These are phyloP conservation scores for Beroe forskalii DNA, from an alignment of 37 sponge, comb jelly and placozoan species.

Conservation along the genomic window DNA sequence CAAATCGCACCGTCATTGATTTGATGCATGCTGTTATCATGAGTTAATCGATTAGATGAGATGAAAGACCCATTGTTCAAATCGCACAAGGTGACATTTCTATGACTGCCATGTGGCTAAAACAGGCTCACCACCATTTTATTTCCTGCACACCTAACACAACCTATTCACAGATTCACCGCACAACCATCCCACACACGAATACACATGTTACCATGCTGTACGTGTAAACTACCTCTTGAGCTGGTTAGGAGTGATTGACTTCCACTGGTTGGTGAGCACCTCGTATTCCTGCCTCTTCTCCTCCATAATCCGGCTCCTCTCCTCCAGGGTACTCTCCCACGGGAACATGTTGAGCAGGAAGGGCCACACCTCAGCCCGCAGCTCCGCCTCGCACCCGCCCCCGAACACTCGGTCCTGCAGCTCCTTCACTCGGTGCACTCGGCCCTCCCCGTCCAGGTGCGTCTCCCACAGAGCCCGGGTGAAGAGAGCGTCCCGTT, in stretches of 20 bases:
- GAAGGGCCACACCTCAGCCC: slow-evolving; percentile 89
- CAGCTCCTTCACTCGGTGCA: slow-evolving; percentile 14
- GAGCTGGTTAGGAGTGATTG: slow-evolving; percentile 73
- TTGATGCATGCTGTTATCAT: too few relatives aligned
- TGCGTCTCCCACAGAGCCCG: slow-evolving; percentile 32
- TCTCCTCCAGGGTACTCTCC: slow-evolving; percentile 72
- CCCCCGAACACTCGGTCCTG: slow-evolving; percentile 14
- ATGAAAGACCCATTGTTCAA: too few relatives aligned
- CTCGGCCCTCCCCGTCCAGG: background rate
- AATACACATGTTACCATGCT: background rate
- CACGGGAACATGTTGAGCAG: slow-evolving; percentile 76
- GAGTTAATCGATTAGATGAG: too few relatives aligned
- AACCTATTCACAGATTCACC: too few relatives aligned
- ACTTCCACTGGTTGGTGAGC: slow-evolving; percentile 85
- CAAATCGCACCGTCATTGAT: too few relatives aligned
- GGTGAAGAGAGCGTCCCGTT: background rate
- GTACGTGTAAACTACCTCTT: too few relatives aligned
- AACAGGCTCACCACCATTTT: too few relatives aligned
- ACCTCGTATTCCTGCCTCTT: slow-evolving; percentile 77
- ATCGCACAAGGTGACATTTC: too few relatives aligned
- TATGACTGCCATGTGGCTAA: too few relatives aligned
- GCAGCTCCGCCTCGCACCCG: slow-evolving; percentile 72
- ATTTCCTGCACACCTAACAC: too few relatives aligned
- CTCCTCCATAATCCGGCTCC: slow-evolving; percentile 70
- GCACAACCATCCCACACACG: too few relatives aligned